Percentiles rank a stretch among this genome's conserved stretches.
These are phyloP conservation scores for Cheirogaleus medius DNA, from an alignment of 2,113 vertebrate genomes.

Conservation along the genomic window DNA sequence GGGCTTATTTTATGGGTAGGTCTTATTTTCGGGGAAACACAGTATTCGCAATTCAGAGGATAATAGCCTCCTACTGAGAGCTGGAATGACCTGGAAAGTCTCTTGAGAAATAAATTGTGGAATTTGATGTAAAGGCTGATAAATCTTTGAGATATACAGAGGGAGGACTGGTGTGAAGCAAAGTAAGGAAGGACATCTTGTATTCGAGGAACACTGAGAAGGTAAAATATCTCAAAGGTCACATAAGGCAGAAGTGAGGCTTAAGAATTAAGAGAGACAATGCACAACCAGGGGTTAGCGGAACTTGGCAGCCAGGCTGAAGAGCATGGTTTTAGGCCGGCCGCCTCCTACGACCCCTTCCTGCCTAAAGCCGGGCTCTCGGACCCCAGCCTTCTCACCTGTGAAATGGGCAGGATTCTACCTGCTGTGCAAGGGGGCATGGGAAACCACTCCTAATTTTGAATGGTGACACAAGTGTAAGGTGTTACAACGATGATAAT, in stretches of 20 bases:
- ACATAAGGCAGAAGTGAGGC: neutral
- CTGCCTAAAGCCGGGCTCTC: accelerated
- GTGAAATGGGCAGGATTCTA: neutral
- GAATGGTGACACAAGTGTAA: neutral
- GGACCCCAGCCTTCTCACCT: too few relatives aligned
- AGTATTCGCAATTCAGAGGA: accelerated
- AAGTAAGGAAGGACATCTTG: neutral
- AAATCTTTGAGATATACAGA: neutral
- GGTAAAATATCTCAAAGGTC: accelerated
- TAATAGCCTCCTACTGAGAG: neutral
- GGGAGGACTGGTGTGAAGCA: too few relatives aligned
- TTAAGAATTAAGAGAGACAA: neutral
- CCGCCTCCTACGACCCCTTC: neutral
- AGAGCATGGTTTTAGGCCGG: neutral
- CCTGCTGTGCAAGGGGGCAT: neutral
- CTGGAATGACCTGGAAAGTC: too few relatives aligned
- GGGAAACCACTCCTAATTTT: neutral
- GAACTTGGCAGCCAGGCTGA: too few relatives aligned
- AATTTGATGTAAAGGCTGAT: neutral
- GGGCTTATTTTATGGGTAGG: too few relatives aligned
- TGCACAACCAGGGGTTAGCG: accelerated
- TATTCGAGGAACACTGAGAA: accelerated
- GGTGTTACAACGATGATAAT: accelerated
- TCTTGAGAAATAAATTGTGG: neutral
- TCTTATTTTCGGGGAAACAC: too few relatives aligned